phyloP scores from a whole-genome alignment of 2,888 invertebrate genomes.

The Hipparchia semele region DNA sequence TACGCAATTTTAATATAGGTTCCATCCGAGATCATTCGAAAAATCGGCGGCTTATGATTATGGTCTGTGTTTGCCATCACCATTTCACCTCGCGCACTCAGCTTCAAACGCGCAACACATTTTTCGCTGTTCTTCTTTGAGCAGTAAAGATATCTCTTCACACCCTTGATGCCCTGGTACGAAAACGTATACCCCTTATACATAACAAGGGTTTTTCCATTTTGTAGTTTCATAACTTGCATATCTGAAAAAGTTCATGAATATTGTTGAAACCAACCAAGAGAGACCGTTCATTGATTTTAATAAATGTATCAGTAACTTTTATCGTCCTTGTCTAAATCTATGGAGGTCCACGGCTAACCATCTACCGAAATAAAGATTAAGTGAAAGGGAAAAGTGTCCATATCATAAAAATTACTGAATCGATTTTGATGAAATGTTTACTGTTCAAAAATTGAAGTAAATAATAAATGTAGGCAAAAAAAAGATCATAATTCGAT shows the following conservation, averaged over 20 bases:
- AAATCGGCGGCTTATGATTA: slow-evolving; percentile 42
- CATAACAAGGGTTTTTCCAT: slow-evolving; percentile 33
- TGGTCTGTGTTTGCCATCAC: slow-evolving; percentile 42
- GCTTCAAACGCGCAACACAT: slow-evolving; percentile 42
- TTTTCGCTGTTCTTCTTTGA: slow-evolving; percentile 32
- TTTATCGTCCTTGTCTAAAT: background rate
- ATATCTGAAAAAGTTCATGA: slow-evolving; percentile 6
- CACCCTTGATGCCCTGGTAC: slow-evolving; percentile 38
- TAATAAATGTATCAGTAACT: background rate
- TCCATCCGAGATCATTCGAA: slow-evolving; percentile 20
- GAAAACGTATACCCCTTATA: slow-evolving; percentile 46
- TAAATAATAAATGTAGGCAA: no score
- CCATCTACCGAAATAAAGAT: no score
- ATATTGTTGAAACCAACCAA: background rate
- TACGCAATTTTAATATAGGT: slow-evolving; percentile 22
- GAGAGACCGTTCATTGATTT: background rate
- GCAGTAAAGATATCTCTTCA: slow-evolving; percentile 38
- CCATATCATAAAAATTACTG: no score
- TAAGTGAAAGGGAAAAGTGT: no score
- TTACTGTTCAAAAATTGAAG: no score
- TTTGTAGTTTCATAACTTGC: slow-evolving; percentile 15
- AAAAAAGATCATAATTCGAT: no score
- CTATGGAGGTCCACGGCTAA: no score
- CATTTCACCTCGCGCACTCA: slow-evolving; percentile 38
- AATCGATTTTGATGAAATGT: no score